Evolutionary conservation across 1,140 invertebrate genomes (phyloP).

Genomic region (Drosophila persimilis): DNA sequence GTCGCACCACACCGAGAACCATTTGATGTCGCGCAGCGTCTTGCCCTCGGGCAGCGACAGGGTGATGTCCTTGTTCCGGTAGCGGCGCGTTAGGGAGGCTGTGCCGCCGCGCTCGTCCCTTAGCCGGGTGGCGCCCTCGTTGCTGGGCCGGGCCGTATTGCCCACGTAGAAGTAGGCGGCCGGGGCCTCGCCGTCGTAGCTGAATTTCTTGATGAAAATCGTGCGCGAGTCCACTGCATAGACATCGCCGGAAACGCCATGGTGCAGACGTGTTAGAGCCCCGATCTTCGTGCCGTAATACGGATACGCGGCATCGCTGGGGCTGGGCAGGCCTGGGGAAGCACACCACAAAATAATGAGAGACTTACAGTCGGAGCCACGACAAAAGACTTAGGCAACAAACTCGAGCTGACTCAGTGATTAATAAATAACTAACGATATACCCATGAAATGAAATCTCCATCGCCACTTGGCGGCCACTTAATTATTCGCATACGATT

Average conservation of each 20-base stretch:
- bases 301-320: slow-evolving; percentile 74
- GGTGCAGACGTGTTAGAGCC: slow-evolving; percentile 89
- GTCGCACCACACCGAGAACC: slow-evolving; percentile 95
- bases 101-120: slow-evolving; percentile 91
- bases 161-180: slow-evolving; percentile 95
- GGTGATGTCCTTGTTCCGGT: slow-evolving; percentile 91
- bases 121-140: slow-evolving; percentile 88
- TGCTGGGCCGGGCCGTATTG: slow-evolving; percentile 86
- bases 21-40: slow-evolving; percentile 91
- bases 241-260: slow-evolving; percentile 92
- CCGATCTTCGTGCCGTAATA: slow-evolving; percentile 92
- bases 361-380: slow-evolving; percentile 28
- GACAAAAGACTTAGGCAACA: slow-evolving; percentile 79
- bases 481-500: slow-evolving; percentile 49
- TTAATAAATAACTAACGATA: slow-evolving; percentile 32
- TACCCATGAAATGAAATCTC: slow-evolving; percentile 16
- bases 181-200: slow-evolving; percentile 94
- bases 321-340: slow-evolving; percentile 49
- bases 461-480: slow-evolving; percentile 38
- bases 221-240: slow-evolving; percentile 94
- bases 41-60: slow-evolving; percentile 93
- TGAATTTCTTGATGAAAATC: slow-evolving; percentile 93
- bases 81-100: slow-evolving; percentile 87
- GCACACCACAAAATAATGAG: slow-evolving; percentile 27
- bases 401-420: slow-evolving; percentile 55